Evolutionary conservation across 2,888 invertebrate species (phyloP).

Genomic region (Opisthograptis luteolata): DNA sequence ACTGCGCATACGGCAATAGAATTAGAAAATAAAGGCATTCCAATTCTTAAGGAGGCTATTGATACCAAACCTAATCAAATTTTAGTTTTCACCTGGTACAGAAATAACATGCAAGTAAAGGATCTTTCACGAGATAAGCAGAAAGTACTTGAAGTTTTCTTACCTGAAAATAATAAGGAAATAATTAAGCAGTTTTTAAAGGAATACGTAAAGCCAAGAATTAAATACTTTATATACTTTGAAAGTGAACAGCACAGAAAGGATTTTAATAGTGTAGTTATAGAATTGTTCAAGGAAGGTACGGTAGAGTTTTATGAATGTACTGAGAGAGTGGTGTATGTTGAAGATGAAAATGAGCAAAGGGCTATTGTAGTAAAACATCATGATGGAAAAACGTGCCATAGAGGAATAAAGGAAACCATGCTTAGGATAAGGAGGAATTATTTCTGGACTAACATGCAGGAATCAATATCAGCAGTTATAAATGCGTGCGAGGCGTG

Average conservation of each 20-base stretch:
- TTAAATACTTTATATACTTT: constrained; percentile 40
- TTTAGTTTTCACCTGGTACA: constrained; percentile 34
- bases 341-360: neutral
- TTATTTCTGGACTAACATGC: constrained; percentile 1
- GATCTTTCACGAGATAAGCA: no score
- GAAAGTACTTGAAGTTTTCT: constrained; percentile 39
- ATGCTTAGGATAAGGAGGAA: neutral
- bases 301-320: neutral
- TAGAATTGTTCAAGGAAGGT: constrained; percentile 2
- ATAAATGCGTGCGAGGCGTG: constrained; percentile 41
- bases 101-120: constrained; percentile 33
- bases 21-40: constrained; percentile 32
- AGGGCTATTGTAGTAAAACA: neutral
- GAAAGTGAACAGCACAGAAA: constrained; percentile 3
- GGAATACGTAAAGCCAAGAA: constrained; percentile 35
- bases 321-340: no score
- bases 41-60: constrained; percentile 43
- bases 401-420: constrained; percentile 1
- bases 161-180: constrained; percentile 34
- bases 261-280: neutral
- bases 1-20: neutral
- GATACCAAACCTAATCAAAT: constrained; percentile 47
- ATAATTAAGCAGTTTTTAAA: constrained; percentile 41
- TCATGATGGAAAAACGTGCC: neutral
- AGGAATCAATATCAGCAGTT: neutral